Percentiles rank a stretch among this genome's conserved stretches.
These are phyloP conservation scores for Ligdia adustata DNA, from an alignment of 2,888 invertebrate genomes.

Conservation along the genomic window DNA sequence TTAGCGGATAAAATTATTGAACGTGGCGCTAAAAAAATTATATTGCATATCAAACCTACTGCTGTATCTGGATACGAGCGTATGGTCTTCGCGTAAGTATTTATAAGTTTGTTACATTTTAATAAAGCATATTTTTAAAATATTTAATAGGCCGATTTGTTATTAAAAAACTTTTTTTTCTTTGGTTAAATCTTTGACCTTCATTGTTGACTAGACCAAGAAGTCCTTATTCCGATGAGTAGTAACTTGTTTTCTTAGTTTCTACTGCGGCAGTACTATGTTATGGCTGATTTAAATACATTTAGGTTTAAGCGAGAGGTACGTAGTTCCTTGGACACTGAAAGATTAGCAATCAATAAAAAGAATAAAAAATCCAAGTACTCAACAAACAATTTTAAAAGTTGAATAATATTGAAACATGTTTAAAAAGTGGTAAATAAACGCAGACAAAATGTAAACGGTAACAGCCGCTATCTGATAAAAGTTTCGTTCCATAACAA, in stretches of 20 bases:
- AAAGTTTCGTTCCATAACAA: conserved; percentile 9
- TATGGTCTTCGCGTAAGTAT: conserved; percentile 44
- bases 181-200: no score
- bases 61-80: conserved; percentile 41
- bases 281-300: no score
- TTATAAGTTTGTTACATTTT: background rate
- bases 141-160: background rate
- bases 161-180: background rate
- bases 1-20: conserved; percentile 43
- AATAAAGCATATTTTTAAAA: background rate
- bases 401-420: background rate
- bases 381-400: background rate
- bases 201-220: no score
- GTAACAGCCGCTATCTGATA: background rate
- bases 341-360: no score
- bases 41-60: conserved; percentile 39
- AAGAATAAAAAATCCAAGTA: background rate
- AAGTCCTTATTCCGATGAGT: no score
- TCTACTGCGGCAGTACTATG: no score
- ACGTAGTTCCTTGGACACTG: no score
- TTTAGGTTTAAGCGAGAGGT: no score
- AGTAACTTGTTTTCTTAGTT: no score
- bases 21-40: conserved; percentile 44
- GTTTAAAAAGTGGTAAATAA: no score
- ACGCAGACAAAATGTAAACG: background rate